phyloP scores from a whole-genome alignment of 2,888 invertebrate genomes.

The Melanostoma scalare region DNA sequence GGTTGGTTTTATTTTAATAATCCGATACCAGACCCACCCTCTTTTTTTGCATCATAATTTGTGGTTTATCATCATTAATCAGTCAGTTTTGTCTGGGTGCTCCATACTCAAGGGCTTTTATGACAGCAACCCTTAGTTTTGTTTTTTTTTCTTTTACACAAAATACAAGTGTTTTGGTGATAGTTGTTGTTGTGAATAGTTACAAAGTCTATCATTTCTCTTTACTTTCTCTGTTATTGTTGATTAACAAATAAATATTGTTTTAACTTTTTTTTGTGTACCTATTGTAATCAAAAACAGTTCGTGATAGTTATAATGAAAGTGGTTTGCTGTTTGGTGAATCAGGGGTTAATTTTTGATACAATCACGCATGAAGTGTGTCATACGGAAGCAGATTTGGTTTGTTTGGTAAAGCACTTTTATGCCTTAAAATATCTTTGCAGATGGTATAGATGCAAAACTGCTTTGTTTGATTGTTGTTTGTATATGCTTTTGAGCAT shows the following conservation, averaged over 20 bases:
- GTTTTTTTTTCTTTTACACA: neutral
- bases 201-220: conserved; percentile 29
- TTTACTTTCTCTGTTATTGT: conserved; percentile 58
- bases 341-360: conserved; percentile 59
- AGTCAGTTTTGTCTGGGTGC: conserved; percentile 29
- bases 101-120: conserved; percentile 39
- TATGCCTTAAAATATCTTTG: neutral
- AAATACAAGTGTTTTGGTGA: conserved; percentile 31
- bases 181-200: conserved; percentile 15
- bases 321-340: conserved; percentile 41
- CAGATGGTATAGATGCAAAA: neutral
- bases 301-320: conserved; percentile 29
- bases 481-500: too few species aligned
- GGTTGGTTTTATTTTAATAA: conserved; percentile 39
- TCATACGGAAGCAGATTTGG: conserved; percentile 9
- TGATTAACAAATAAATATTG: conserved; percentile 36
- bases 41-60: conserved; percentile 40
- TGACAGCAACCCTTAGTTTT: conserved; percentile 7
- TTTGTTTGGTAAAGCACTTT: neutral
- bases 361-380: conserved; percentile 42
- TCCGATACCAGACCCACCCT: conserved; percentile 41
- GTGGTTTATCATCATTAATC: conserved; percentile 30
- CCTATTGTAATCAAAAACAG: conserved; percentile 44
- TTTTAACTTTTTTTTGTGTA: conserved; percentile 29
- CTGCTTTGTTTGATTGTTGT: too few species aligned